Conservation (phyloP, 2,888 invertebrate genomes). For the Thera obeliscata region DNA sequence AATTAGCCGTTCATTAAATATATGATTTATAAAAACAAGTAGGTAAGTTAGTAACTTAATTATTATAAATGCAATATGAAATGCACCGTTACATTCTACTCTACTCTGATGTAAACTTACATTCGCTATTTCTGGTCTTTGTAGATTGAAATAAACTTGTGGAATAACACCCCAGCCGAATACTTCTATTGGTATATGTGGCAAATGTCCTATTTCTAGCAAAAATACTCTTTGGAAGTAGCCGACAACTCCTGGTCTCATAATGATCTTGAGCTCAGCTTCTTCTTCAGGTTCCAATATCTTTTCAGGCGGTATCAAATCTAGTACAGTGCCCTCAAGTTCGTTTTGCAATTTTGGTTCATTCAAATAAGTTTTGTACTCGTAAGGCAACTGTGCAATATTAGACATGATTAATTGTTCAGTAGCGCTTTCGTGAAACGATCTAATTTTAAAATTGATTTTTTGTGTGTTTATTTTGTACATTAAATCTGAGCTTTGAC, state of each 20-base stretch:
- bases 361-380: constrained; percentile 70
- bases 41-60: too few relatives aligned
- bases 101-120: constrained; percentile 45
- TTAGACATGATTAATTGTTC: constrained; percentile 75
- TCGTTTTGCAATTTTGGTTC: constrained; percentile 62
- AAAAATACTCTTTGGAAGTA: constrained; percentile 76
- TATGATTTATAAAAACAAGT: too few relatives aligned
- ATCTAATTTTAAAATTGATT: constrained; percentile 75
- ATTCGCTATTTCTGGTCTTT: constrained; percentile 63
- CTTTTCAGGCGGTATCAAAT: constrained; percentile 73
- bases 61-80: too few relatives aligned
- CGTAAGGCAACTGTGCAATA: constrained; percentile 74
- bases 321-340: constrained; percentile 72
- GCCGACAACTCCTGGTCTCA: constrained; percentile 83
- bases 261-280: constrained; percentile 70
- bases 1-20: too few relatives aligned
- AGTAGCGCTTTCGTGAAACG: constrained; percentile 69
- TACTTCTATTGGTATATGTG: constrained; percentile 80
- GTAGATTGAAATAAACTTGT: constrained; percentile 82
- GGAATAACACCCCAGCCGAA: constrained; percentile 85
- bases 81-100: background rate
- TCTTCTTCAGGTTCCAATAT: constrained; percentile 68
- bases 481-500: constrained; percentile 78
- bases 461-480: constrained; percentile 75
- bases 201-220: constrained; percentile 82